These are phyloP conservation scores for Mythimna loreyi DNA, from an alignment of 2,888 invertebrate species.

Conservation along the genomic window DNA sequence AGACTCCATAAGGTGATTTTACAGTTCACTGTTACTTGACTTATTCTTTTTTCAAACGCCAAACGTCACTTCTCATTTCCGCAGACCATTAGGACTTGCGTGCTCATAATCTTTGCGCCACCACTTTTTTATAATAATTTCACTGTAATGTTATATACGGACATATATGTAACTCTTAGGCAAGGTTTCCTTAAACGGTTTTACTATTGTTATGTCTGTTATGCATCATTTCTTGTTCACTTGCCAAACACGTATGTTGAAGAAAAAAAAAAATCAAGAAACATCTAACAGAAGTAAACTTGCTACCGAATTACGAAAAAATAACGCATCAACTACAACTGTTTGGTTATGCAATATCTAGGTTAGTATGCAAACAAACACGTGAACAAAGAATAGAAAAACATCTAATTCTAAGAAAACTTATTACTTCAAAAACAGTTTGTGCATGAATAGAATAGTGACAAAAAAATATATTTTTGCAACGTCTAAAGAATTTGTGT, in stretches of 20 bases:
- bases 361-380: constrained; percentile 52
- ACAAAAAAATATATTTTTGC: constrained; percentile 55
- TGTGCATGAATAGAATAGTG: constrained; percentile 42
- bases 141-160: constrained; percentile 17
- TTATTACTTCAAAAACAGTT: constrained; percentile 41
- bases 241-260: constrained; percentile 26
- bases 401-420: constrained; percentile 45
- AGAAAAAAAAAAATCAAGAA: constrained; percentile 27
- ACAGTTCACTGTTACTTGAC: constrained; percentile 13
- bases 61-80: constrained; percentile 12
- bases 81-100: constrained; percentile 11
- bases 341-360: constrained; percentile 33
- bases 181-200: constrained; percentile 41
- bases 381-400: constrained; percentile 45
- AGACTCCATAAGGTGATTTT: background rate
- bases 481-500: constrained; percentile 38
- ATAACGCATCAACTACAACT: constrained; percentile 44
- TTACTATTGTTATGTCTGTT: constrained; percentile 33
- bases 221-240: constrained; percentile 37
- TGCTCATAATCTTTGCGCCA: constrained; percentile 16
- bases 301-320: constrained; percentile 47
- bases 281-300: constrained; percentile 11
- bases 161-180: constrained; percentile 30
- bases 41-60: background rate
- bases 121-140: constrained; percentile 41